phyloP scores from a whole-genome alignment of 2,113 vertebrate genomes.

The Morone chrysops region DNA sequence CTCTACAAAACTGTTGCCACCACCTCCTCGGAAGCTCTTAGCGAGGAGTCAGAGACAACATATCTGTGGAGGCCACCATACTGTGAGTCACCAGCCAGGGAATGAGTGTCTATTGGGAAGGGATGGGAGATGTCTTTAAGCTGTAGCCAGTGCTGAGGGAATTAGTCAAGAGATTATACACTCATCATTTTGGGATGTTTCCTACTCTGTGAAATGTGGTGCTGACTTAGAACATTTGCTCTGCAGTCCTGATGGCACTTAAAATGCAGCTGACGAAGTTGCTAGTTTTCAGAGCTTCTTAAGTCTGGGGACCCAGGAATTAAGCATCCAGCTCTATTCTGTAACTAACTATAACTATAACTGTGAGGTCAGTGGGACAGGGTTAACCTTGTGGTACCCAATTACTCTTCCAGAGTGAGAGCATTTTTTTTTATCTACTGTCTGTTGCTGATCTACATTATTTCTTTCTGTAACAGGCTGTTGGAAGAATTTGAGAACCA shows the following conservation, averaged over 20 bases:
- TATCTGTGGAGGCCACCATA: constrained; percentile 80
- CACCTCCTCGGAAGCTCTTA: constrained; percentile 75
- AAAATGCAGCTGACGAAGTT: constrained; percentile 86
- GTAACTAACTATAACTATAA: constrained; percentile 71
- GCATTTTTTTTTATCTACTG: constrained; percentile 9
- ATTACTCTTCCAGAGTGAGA: constrained; percentile 49
- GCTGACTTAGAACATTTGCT: constrained; percentile 86
- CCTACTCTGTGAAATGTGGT: constrained; percentile 82
- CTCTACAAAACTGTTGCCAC: constrained; percentile 75
- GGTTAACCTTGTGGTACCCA: constrained; percentile 64
- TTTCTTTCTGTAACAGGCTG: constrained; percentile 83
- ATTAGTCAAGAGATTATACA: constrained; percentile 88
- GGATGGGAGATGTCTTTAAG: constrained; percentile 85
- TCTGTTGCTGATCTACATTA: neutral
- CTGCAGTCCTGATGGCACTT: constrained; percentile 82
- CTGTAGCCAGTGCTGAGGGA: constrained; percentile 83
- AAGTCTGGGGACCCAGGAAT: constrained; percentile 78
- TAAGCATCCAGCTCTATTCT: constrained; percentile 73
- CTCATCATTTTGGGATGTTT: constrained; percentile 87
- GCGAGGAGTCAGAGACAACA: constrained; percentile 73
- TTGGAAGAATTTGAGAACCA: constrained; percentile 98
- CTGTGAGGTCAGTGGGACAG: constrained; percentile 73
- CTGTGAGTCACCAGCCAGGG: constrained; percentile 84
- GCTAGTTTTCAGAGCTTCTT: constrained; percentile 79
- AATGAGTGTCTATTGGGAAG: constrained; percentile 80